Evolutionary conservation across 2,888 invertebrate genomes (phyloP), one percentile per base, ranked within the genome.

Genomic region (Disparrhopalites patrizii): DNA sequence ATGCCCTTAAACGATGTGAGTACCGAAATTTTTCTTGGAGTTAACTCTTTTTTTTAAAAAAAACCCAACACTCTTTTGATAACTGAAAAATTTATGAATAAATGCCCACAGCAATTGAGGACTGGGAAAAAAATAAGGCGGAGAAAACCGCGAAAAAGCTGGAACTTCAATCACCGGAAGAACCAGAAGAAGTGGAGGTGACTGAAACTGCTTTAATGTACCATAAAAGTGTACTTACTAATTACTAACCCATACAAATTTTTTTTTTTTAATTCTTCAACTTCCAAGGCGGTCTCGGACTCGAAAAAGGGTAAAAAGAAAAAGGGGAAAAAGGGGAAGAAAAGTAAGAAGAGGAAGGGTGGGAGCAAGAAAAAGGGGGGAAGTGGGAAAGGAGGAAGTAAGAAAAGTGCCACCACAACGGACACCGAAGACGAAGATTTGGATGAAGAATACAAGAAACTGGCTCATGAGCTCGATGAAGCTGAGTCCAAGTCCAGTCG

Each of bases 1-100:
- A 78, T 4, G 76, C 78, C 8, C 51, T 72, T 27, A 70, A 67
- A 28, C 63, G 66, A 65, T 73, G 75, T 75, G 62, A 65, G 62
- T 62, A n/a, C 15, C n/a, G 20, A 20, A 28, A 7, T 33, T 33
- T 10, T 10, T 23, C 4, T 5, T n/a, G 18, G 8, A 10, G 7
- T n/a, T n/a, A 57, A 5, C 18, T 23, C 30, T 18, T 10, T 18
- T 57, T n/a, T 13, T 23, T 15, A 10, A 13, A 18, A 25, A n/a
- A n/a, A n/a, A n/a, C n/a, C n/a, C n/a, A n/a, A n/a, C n/a, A n/a
- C n/a, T n/a, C n/a, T 28, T 25, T 8, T 28, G 10, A 23, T 10
- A 25, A 18, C 13, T 18, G 10, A 28, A 56, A 56, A 33, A 13
- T n/a, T 18, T 4, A 30, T n/a, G 18, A 7, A 18, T 56, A 7